These are phyloP conservation scores for Anhinga rufa DNA, from an alignment of 2,113 vertebrate species.

Conservation along the genomic window DNA sequence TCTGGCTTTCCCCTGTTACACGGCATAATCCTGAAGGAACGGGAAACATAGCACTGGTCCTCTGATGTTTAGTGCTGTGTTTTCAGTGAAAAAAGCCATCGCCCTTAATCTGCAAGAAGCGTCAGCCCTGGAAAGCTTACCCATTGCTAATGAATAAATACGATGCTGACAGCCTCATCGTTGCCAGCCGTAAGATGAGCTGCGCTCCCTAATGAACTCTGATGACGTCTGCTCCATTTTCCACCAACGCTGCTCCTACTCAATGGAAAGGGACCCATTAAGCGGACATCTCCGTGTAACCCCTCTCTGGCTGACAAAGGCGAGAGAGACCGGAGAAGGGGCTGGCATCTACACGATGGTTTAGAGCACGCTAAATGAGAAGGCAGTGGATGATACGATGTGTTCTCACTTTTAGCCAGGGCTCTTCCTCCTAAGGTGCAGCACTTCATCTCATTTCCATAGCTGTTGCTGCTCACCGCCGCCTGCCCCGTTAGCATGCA, in stretches of 20 bases:
- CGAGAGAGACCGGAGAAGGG: background rate
- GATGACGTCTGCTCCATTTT: background rate
- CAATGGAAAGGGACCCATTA: background rate
- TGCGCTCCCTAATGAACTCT: background rate
- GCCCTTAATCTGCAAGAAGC: background rate
- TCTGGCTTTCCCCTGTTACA: background rate
- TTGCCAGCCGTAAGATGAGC: background rate
- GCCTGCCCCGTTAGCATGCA: conserved; percentile 22
- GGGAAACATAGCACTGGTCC: background rate
- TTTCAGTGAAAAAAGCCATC: background rate
- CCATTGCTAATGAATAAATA: background rate
- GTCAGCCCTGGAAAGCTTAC: background rate
- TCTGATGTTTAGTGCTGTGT: no score
- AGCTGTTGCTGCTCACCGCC: conserved; percentile 15
- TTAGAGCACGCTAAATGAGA: background rate
- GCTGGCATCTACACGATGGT: background rate
- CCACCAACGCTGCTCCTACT: background rate
- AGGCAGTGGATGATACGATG: background rate
- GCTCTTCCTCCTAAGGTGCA: background rate
- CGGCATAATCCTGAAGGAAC: background rate
- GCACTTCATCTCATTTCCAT: conserved; percentile 51
- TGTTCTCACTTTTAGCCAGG: background rate
- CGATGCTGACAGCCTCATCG: background rate
- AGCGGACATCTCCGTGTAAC: background rate
- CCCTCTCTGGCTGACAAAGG: background rate